phyloP scores from a whole-genome alignment of 1,140 invertebrate genomes.

The Neuroterus valhalla region DNA sequence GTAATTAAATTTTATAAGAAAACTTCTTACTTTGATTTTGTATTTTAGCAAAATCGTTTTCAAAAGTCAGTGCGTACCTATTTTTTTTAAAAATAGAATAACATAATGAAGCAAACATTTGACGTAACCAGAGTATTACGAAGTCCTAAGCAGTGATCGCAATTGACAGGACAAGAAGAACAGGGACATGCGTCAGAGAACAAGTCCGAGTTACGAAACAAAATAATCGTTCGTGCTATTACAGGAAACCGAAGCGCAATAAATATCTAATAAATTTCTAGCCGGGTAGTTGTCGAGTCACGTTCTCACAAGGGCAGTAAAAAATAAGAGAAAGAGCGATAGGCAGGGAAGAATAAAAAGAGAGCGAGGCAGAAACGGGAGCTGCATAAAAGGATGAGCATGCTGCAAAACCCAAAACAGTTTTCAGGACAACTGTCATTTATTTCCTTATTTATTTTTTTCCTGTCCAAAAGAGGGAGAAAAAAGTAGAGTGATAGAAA shows the following conservation, averaged over 20 bases:
- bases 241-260: conserved; percentile 67
- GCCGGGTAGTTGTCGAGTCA: conserved; percentile 64
- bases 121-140: no score
- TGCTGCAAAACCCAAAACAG: conserved; percentile 72
- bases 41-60: no score
- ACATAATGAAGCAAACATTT: no score
- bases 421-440: conserved; percentile 71
- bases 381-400: conserved; percentile 41
- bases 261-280: conserved; percentile 75
- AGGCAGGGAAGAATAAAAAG: conserved; percentile 45
- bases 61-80: no score
- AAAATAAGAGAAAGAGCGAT: conserved; percentile 39
- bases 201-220: conserved; percentile 50
- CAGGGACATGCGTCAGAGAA: not conserved
- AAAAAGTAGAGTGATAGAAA: conserved; percentile 30
- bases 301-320: conserved; percentile 49
- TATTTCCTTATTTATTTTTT: conserved; percentile 74
- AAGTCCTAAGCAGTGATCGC: not conserved
- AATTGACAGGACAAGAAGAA: not conserved
- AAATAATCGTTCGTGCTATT: conserved; percentile 60
- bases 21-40: no score
- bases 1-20: no score
- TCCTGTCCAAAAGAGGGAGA: conserved; percentile 49
- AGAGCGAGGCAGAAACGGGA: conserved; percentile 31
- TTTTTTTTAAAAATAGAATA: no score